Evolutionary conservation across 2,888 invertebrate genomes (phyloP).

Genomic region (Ephialtes manifestator): DNA sequence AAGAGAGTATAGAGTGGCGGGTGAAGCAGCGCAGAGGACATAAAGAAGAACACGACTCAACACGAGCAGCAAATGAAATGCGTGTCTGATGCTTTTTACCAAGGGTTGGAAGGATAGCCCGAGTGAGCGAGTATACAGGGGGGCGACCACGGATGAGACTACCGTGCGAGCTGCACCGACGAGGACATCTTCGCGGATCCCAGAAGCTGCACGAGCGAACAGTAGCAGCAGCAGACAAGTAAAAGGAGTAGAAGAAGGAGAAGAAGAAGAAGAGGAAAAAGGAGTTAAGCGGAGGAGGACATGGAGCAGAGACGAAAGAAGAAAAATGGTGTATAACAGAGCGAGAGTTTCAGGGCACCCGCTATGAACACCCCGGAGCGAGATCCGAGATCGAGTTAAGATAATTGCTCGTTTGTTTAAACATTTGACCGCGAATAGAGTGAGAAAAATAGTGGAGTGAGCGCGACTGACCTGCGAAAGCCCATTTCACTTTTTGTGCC

Average conservation of each 20-base stretch:
- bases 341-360: conserved; percentile 57
- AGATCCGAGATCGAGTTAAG: conserved; percentile 84
- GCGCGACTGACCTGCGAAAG: conserved; percentile 50
- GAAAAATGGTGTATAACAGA: conserved; percentile 64
- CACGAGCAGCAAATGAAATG: conserved; percentile 82
- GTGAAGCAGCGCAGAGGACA: conserved; percentile 71
- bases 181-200: conserved; percentile 74
- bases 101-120: conserved; percentile 65
- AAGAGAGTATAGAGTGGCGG: conserved; percentile 11
- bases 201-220: conserved; percentile 56
- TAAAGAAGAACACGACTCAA: conserved; percentile 79
- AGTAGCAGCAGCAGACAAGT: conserved; percentile 61
- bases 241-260: conserved; percentile 60
- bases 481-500: conserved; percentile 55
- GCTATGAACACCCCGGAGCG: conserved; percentile 72
- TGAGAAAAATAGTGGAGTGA: conserved; percentile 30
- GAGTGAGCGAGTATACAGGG: conserved; percentile 9
- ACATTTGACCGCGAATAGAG: conserved; percentile 80
- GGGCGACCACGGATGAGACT: conserved; percentile 35
- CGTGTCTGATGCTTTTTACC: conserved; percentile 82
- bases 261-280: conserved; percentile 61
- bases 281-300: conserved; percentile 22
- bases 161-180: conserved; percentile 63
- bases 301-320: conserved; percentile 57
- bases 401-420: conserved; percentile 86